Percentiles rank a stretch among this genome's conserved stretches.
Conservation (phyloP, 2,113 vertebrate genomes). For the Cyrtonyx montezumae region DNA sequence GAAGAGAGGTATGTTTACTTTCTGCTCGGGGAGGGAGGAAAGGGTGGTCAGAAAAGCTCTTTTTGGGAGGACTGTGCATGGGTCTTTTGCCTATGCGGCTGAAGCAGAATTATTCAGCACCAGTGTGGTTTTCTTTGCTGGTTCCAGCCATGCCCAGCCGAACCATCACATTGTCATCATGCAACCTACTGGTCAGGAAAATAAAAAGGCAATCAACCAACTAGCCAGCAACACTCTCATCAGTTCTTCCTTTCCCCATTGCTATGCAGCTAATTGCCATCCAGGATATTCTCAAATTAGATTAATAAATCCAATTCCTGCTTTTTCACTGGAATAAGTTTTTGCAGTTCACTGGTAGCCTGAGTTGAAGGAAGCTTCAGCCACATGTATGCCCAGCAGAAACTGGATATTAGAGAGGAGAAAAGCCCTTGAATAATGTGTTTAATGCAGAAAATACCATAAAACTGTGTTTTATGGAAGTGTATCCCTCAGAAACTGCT, state of each 20-base stretch:
- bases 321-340: not conserved
- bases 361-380: not conserved
- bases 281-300: not conserved
- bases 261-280: not conserved
- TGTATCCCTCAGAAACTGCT: constrained; percentile 59
- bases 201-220: not conserved
- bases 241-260: not conserved
- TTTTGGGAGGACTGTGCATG: not conserved
- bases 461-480: constrained; percentile 54
- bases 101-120: not conserved
- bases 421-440: constrained; percentile 55
- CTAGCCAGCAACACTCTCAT: not conserved
- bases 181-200: not conserved
- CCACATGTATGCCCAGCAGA: not conserved
- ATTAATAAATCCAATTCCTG: not conserved
- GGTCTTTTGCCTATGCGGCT: not conserved
- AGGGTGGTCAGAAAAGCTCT: not conserved
- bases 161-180: not conserved
- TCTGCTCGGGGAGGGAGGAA: not conserved
- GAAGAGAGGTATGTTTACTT: not conserved
- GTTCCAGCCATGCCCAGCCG: not conserved
- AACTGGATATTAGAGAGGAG: constrained; percentile 15
- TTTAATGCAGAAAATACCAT: constrained; percentile 63
- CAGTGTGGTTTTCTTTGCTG: not conserved
- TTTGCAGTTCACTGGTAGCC: not conserved